Evolutionary conservation across 2,797 vertebrate genomes (phyloP), one percentile per base, ranked within the genome.

Genomic region (Arvicola amphibius): DNA sequence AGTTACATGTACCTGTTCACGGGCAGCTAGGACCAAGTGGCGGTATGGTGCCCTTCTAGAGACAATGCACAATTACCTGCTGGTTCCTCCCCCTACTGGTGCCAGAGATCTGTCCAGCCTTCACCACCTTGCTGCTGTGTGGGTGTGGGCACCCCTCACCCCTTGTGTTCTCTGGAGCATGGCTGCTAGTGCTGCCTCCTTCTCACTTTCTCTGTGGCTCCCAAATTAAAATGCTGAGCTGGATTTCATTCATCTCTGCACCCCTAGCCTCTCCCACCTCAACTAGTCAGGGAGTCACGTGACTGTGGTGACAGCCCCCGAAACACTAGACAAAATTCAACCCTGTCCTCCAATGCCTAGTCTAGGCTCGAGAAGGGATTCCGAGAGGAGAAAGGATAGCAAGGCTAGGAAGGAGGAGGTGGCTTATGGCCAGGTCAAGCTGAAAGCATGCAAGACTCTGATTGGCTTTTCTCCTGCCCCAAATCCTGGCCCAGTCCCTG

Each of bases 381-480:
- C 12, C 1, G 48, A 23, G 19, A n/a, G 21, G 56, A 32, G 27
- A 34, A 37, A 40, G n/a, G 34, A 43, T 34, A 53, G 40, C 56
- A 32, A 81, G 76, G 65, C 23, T 32, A 27, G 29, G 32, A 7
- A 1, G 23, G 12, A 69, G 34, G 32, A 32, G 11, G n/a, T 67
- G 23, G 83, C 37, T 34, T 32, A 46, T 32, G 27, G 43, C 37
- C 27, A 29, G 61, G 74, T 43, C 21, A 6, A 5, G n/a, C 27
- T 78, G 71, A 86, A 48, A 92, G 86, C 23, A 61, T 3, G 46
- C 2, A 9, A 71, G 73, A 78, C 48, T 67, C 90, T 69, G 63
- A 56, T 65, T 29, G 51, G 85, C 81, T 85, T 92, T 76, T 94
- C 77, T 92, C 43, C 7, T 63, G 46, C 76, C 43, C 90, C 90